Conservation (phyloP, 2,797 vertebrate genomes). For the Argya squamiceps region DNA sequence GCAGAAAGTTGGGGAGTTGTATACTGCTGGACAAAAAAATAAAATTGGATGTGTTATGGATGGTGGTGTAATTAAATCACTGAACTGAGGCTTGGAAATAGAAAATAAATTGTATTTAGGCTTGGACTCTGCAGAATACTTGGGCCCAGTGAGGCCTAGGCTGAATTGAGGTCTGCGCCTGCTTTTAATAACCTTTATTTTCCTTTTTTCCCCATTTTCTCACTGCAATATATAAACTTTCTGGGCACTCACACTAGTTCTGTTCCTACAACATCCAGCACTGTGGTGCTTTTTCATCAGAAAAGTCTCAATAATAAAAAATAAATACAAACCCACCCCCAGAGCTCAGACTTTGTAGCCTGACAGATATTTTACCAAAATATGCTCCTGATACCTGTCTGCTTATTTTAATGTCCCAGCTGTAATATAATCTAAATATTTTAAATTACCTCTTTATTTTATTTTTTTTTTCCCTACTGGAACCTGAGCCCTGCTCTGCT, state of each 20-base stretch:
- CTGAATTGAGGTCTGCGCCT: neutral
- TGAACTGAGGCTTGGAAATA: neutral
- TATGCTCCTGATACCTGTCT: slow-evolving; percentile 13
- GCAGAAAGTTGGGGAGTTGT: neutral
- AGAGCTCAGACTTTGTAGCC: neutral
- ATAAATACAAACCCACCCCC: neutral
- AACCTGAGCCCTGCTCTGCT: neutral
- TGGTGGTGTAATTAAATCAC: neutral
- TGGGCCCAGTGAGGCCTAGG: neutral
- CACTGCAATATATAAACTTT: neutral
- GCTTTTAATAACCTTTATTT: neutral
- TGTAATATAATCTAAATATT: slow-evolving; percentile 51
- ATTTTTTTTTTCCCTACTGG: neutral
- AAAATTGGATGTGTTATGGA: neutral
- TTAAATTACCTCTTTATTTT: neutral
- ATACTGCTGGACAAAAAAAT: neutral
- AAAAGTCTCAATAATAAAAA: neutral
- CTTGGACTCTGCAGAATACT: neutral
- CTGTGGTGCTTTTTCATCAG: neutral
- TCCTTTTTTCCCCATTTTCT: neutral
- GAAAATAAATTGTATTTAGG: neutral
- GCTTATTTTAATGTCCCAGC: slow-evolving; percentile 17
- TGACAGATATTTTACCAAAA: neutral
- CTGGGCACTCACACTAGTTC: neutral
- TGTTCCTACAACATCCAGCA: neutral